Evolutionary conservation across 23 tunicate genomes (phyloP), one percentile per base, ranked within the genome.

Genomic region (Styela plicata): DNA sequence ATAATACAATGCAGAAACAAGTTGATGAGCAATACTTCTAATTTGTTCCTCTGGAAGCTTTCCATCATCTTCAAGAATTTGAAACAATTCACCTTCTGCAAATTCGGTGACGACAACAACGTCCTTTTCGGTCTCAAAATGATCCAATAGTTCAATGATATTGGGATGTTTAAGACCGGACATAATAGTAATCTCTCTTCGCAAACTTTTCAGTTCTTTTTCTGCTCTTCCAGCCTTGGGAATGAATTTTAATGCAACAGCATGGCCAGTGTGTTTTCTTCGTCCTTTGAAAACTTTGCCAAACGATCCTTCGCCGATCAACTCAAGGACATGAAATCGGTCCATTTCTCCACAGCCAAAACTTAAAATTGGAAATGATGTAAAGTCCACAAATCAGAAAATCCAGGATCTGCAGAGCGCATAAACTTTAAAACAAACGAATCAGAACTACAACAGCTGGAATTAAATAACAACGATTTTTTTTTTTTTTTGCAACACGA

Each of bases 21-120:
- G 92, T 36, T 92, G 97, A 57, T 89, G 78, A 2, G 97, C 89
- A 44, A 92, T 92, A n/a, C 69, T 36, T 20, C 73, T 74, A 20
- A 92, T 86, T 75, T 87, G 92, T 1, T 75, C 89, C 78, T 92
- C 97, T 0, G 87, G 74, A 78, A 92, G 63, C 31, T 92, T 92
- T 52, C 97, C 97, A 75, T 92, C 97, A 69, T 92, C 97, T 80
- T 92, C 97, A 3, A 92, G 73, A n/a, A 92, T 84, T 74, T 92
- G 97, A 74, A 92, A 92, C 26, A 92, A 74, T 63, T 92, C 97
- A 3, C 97, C 97, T 80, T 92, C 97, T 18, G 97, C 97, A 69
- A 82, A 84, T 57, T 92, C 97, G 21, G 91, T 92, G 21, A 92
- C 97, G 52, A 92, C 97, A 13, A 92, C 97, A 37, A 92, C 97